Evolutionary conservation across 2,113 vertebrate species (phyloP).

Genomic region (Nannospalax galili): DNA sequence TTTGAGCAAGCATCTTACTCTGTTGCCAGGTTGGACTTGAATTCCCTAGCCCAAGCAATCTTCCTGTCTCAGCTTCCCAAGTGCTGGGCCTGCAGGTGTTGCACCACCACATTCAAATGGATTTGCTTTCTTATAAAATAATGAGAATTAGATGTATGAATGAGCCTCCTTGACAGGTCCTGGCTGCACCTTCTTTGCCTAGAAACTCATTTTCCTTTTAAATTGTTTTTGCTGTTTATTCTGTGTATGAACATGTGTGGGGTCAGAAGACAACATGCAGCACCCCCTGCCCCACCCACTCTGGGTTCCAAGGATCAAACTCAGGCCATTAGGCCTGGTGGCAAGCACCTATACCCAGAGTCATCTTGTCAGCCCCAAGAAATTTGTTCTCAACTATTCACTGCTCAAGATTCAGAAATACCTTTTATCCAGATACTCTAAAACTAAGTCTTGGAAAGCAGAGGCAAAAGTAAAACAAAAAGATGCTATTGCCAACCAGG

Average conservation of each 20-base stretch:
- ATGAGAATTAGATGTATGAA: no score
- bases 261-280: neutral
- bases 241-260: neutral
- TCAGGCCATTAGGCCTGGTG: neutral
- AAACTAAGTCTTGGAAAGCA: neutral
- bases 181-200: neutral
- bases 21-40: no score
- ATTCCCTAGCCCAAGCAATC: no score
- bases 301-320: neutral
- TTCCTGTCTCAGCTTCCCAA: no score
- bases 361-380: neutral
- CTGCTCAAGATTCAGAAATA: constrained; percentile 1
- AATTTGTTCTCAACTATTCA: neutral
- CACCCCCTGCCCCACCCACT: neutral
- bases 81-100: no score
- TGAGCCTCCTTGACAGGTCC: neutral
- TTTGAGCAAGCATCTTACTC: no score
- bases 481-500: neutral
- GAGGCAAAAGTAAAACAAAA: neutral
- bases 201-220: neutral
- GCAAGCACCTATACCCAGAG: neutral
- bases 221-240: neutral
- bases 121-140: no score
- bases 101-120: no score
- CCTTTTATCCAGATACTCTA: neutral